Percentiles rank a stretch among this genome's conserved stretches.
phyloP scores from a whole-genome alignment of 30 jellyfish, hydroid and myxozoan genomes.

The Turritopsis dohrnii region DNA sequence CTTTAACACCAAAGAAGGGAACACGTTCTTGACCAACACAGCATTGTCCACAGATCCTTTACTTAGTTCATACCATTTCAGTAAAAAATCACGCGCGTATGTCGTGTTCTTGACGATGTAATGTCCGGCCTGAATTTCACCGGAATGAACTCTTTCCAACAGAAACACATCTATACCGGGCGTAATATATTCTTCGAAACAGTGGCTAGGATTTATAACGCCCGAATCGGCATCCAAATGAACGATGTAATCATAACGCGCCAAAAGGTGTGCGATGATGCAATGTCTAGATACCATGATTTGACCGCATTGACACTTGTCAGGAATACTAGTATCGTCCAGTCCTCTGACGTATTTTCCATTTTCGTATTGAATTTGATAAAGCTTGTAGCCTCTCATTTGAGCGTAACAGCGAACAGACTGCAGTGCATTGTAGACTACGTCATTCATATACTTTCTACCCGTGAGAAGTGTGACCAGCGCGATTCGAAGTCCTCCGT shows the following conservation, averaged over 20 bases:
- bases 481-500: background rate
- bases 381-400: conserved; percentile 12
- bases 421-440: conserved; percentile 10
- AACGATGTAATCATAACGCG: background rate
- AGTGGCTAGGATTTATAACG: conserved; percentile 15
- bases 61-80: background rate
- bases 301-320: background rate
- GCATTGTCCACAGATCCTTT: background rate
- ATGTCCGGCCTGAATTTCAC: conserved; percentile 32
- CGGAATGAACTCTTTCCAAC: conserved; percentile 28
- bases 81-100: conserved; percentile 6
- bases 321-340: background rate
- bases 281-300: conserved; percentile 11
- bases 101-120: conserved; percentile 27
- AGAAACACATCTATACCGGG: conserved; percentile 29
- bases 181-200: conserved; percentile 27
- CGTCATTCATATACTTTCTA: background rate
- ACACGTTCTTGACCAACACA: background rate
- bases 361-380: conserved; percentile 1
- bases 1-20: background rate
- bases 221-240: conserved; percentile 32
- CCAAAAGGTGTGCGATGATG: background rate
- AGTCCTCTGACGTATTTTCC: background rate
- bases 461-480: background rate
- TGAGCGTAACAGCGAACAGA: conserved; percentile 19